These are phyloP conservation scores for Tachysurus fulvidraco DNA, from an alignment of 2,113 vertebrate species.

Conservation along the genomic window DNA sequence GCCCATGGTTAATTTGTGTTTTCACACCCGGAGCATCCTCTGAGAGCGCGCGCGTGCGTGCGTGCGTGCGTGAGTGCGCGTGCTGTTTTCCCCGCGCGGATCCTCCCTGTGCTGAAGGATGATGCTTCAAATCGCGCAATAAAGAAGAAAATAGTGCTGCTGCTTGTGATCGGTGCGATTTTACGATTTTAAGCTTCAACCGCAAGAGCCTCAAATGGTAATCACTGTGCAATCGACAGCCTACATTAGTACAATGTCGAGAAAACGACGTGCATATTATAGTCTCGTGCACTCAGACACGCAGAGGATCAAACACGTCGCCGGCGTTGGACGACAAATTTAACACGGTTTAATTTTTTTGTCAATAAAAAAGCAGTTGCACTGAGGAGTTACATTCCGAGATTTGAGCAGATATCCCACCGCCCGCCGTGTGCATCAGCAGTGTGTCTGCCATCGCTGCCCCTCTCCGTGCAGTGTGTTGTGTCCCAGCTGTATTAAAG, in stretches of 20 bases:
- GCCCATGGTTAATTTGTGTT: conserved; percentile 81
- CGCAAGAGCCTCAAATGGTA: background rate
- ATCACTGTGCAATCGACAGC: background rate
- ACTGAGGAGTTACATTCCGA: background rate
- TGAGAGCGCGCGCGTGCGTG: conserved; percentile 44
- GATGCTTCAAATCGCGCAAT: background rate
- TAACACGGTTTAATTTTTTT: background rate
- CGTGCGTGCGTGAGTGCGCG: background rate
- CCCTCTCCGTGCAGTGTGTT: background rate
- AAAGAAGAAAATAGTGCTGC: background rate
- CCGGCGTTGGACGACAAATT: background rate
- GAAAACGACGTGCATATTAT: background rate
- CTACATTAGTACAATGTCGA: background rate
- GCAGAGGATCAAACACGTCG: background rate
- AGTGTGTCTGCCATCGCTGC: conserved; percentile 19
- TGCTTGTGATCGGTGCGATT: background rate
- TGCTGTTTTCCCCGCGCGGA: conserved; percentile 28
- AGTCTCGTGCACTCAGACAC: background rate
- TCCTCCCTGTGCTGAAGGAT: conserved; percentile 11
- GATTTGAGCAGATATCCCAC: background rate
- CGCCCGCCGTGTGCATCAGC: background rate
- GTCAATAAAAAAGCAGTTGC: background rate
- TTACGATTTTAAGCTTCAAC: background rate
- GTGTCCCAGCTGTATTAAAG: conserved; percentile 8
- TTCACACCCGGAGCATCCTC: conserved; percentile 77